A percentile compares a stretch with the other conserved stretches of the same genome.
These are phyloP conservation scores for Smutsia gigantea DNA, from an alignment of 2,797 vertebrate genomes.

Conservation along the genomic window DNA sequence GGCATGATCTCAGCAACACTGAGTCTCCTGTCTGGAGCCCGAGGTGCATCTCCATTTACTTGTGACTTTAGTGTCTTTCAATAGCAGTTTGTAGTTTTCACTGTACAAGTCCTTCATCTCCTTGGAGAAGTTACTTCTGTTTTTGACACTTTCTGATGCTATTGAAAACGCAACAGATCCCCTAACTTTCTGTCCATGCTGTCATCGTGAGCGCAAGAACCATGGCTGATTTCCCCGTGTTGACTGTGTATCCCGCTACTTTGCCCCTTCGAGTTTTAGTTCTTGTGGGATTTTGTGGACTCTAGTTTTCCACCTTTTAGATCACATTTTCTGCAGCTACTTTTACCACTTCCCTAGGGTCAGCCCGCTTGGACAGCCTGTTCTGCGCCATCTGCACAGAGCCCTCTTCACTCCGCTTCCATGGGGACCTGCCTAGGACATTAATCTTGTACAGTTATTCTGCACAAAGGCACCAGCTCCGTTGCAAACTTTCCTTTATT, in stretches of 20 bases:
- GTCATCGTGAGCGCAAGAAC: fast-evolving
- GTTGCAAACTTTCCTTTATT: fast-evolving
- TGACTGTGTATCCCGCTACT: fast-evolving
- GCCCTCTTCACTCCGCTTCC: fast-evolving
- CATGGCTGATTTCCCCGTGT: fast-evolving
- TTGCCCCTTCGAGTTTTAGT: too few relatives aligned
- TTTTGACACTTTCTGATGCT: not conserved
- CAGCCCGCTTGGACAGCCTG: fast-evolving
- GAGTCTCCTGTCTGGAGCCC: fast-evolving
- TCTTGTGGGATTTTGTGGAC: too few relatives aligned
- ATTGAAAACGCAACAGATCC: fast-evolving
- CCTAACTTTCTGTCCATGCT: fast-evolving
- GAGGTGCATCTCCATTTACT: too few relatives aligned
- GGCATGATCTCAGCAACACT: not conserved
- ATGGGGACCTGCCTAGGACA: not conserved
- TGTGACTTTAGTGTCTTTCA: too few relatives aligned
- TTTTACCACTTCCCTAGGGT: not conserved
- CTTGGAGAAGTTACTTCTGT: too few relatives aligned
- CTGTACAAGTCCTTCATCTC: not conserved
- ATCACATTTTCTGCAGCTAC: fast-evolving
- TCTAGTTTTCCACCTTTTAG: fast-evolving
- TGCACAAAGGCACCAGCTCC: fast-evolving
- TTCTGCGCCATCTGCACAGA: fast-evolving
- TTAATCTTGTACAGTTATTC: fast-evolving
- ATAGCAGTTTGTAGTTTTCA: fast-evolving